Conservation (phyloP, 2,888 invertebrate species). For the Meliscaeva auricollis region DNA sequence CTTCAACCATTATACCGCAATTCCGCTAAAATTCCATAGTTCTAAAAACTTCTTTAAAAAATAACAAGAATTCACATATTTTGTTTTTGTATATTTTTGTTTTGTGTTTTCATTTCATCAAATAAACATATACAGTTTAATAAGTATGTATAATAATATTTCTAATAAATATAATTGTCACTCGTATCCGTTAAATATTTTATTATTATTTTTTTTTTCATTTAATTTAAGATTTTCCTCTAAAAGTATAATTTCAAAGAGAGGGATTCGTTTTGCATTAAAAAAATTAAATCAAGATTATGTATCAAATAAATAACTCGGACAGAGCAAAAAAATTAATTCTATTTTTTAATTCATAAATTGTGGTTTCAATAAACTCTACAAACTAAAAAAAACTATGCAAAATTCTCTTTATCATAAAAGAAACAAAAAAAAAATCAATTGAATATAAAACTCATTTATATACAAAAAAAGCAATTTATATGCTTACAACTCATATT, state of each 20-base stretch:
- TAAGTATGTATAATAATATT: constrained; percentile 62
- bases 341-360: constrained; percentile 16
- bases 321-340: constrained; percentile 22
- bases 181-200: constrained; percentile 66
- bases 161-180: constrained; percentile 75
- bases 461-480: constrained; percentile 63
- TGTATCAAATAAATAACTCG: constrained; percentile 1
- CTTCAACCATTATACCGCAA: too few species aligned
- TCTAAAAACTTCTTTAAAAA: neutral
- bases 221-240: neutral
- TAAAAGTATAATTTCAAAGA: constrained; percentile 6
- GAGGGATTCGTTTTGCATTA: constrained; percentile 22
- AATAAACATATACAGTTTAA: constrained; percentile 73
- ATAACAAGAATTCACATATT: constrained; percentile 18
- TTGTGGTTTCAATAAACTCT: constrained; percentile 29
- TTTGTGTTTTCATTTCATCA: constrained; percentile 68
- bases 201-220: constrained; percentile 11
- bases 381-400: constrained; percentile 18
- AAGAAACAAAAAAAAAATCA: constrained; percentile 14
- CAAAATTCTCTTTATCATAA: constrained; percentile 10
- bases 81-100: constrained; percentile 65
- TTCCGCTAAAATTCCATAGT: too few species aligned
- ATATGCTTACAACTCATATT: constrained; percentile 14
- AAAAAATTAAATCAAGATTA: constrained; percentile 13
- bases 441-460: constrained; percentile 41